Base-by-base conservation (phyloP, 1,140 invertebrate genomes). In the Anoplophora glabripennis region DNA sequence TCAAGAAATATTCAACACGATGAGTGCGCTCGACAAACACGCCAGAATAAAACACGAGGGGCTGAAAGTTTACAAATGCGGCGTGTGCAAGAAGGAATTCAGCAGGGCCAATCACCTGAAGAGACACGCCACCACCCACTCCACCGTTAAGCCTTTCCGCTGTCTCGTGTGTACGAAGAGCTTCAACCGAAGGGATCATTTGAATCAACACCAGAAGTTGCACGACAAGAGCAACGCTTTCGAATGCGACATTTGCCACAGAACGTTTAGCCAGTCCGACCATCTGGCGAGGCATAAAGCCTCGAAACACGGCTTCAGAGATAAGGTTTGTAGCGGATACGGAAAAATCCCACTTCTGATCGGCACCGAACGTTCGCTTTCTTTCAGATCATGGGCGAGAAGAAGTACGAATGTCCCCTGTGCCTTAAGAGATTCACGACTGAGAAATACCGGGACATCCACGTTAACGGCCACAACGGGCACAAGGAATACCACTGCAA, bases 211-310 rank as follows among this genome's bases (percentile, higher is more conserved):
- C 63, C 77, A 70, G 47, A 74, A 72, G 49, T 41, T 74, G n/a
- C 73, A 75, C 58, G 48, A 57, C 14, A 57, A 57, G 42, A 49
- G 56, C n/a, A 61, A 70, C 28, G 65, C 67, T 66, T 82, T 71
- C 68, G 80, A 76, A 56, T 84, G 83, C 61, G 76, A 79, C 35
- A 68, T 79, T 4, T 85, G 83, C 59, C 67, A 75, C 14, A 75
- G 74, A 18, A 72, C 73, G 10, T 83, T 81, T 54, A 64, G 72
- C 1, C 72, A 76, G 3, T 68, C 67, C 9, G 79, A 80, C 53
- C 77, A 78, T 34, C 63, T 83, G 9, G 72, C 71, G 11, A 76
- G 78, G 18, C 81, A 83, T 63, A 79, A 77, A 59, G 72, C 72
- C 11, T 71, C 75, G 7, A 71, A 78, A 21, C 77, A 80, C 56